phyloP scores from a whole-genome alignment of 2,113 vertebrate genomes.

The Rhynchopsitta pachyrhyncha region DNA sequence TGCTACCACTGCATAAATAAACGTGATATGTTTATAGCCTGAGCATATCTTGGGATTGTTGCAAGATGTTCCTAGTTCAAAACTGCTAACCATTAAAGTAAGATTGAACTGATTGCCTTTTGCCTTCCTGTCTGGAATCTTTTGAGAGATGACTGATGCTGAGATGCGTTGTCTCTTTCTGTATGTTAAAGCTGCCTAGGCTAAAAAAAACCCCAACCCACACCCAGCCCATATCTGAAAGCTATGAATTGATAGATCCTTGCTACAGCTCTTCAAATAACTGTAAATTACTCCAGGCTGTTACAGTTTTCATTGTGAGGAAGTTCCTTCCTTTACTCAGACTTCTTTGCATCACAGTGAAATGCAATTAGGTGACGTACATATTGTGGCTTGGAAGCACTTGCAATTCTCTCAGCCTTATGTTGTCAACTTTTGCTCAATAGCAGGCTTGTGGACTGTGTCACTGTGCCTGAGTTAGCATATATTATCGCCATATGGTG shows the following conservation, averaged over 20 bases:
- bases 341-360: conserved; percentile 40
- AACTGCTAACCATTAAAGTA: conserved; percentile 3
- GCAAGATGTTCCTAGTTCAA: conserved; percentile 16
- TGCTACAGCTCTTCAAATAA: background rate
- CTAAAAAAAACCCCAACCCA: background rate
- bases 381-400: conserved; percentile 25
- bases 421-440: conserved; percentile 44
- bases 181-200: background rate
- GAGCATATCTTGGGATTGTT: background rate
- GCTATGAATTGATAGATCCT: conserved; percentile 11
- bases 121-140: conserved; percentile 15
- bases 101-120: conserved; percentile 12
- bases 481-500: conserved; percentile 54
- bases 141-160: background rate
- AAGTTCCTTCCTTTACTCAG: conserved; percentile 48
- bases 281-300: conserved; percentile 7
- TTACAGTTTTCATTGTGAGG: background rate
- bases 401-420: conserved; percentile 22
- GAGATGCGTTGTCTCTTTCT: background rate
- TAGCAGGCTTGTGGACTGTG: conserved; percentile 32
- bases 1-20: background rate
- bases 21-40: background rate
- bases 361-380: conserved; percentile 27
- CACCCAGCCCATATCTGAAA: background rate
- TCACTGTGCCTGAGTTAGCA: conserved; percentile 42